Evolutionary conservation across 2,797 vertebrate species (phyloP).

Genomic region (Petrocephalus schoutedeni): DNA sequence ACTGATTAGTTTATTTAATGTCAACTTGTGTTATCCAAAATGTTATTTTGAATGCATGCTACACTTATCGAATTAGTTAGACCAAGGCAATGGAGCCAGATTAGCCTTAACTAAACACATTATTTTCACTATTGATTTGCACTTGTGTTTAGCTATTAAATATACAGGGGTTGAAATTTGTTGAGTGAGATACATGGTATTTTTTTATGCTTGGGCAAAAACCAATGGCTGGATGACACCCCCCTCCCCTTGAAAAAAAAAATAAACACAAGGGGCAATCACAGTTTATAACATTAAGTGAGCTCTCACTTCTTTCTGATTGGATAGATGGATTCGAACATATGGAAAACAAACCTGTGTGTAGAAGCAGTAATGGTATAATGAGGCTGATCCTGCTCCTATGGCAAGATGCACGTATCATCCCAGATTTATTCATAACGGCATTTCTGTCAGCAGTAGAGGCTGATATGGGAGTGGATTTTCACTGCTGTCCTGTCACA

Average conservation of each 20-base stretch:
- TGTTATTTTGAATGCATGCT: conserved; percentile 83
- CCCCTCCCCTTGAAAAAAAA: conserved; percentile 43
- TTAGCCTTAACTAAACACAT: conserved; percentile 85
- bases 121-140: conserved; percentile 62
- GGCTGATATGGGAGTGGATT: no score
- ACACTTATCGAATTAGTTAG: conserved; percentile 70
- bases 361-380: conserved; percentile 66
- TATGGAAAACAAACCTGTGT: conserved; percentile 25
- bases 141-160: conserved; percentile 66
- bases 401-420: conserved; percentile 52
- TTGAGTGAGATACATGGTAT: conserved; percentile 54
- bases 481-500: no score
- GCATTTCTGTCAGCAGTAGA: conserved; percentile 42
- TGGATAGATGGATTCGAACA: conserved; percentile 42
- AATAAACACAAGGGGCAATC: conserved; percentile 40
- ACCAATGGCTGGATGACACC: conserved; percentile 48
- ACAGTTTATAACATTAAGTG: conserved; percentile 17
- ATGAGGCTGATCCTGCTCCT: conserved; percentile 58
- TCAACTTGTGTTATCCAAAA: conserved; percentile 68
- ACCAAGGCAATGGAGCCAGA: conserved; percentile 72
- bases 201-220: conserved; percentile 51
- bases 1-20: conserved; percentile 69
- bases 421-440: conserved; percentile 48
- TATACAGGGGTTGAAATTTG: conserved; percentile 56
- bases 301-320: conserved; percentile 36